Evolutionary conservation across 2,888 invertebrate species (phyloP).

Genomic region (Drosophila meridionalis): DNA sequence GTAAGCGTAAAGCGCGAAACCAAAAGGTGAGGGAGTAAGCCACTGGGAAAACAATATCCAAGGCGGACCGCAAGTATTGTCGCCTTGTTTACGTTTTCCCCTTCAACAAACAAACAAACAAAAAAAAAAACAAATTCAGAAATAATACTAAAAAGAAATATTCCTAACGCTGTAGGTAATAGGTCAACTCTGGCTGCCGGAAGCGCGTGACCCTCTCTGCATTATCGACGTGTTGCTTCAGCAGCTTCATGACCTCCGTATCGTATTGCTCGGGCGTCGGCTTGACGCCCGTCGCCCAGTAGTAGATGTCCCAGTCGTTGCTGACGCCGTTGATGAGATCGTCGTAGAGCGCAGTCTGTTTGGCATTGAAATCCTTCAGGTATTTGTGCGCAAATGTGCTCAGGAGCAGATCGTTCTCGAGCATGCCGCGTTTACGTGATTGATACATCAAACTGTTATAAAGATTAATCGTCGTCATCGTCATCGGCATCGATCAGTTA

Average conservation of each 20-base stretch:
- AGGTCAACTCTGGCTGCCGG: conserved; percentile 39
- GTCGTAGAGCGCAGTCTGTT: conserved; percentile 93
- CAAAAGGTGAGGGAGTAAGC: neutral
- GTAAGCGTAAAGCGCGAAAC: neutral
- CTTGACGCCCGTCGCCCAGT: conserved; percentile 95
- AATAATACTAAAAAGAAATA: too few relatives aligned
- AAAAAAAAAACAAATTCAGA: neutral
- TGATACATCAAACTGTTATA: conserved; percentile 94
- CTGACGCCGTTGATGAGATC: conserved; percentile 95
- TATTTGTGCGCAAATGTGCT: conserved; percentile 96
- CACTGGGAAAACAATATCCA: conserved; percentile 38
- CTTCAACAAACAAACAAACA: neutral
- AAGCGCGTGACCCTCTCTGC: conserved; percentile 85
- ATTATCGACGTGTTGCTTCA: conserved; percentile 94
- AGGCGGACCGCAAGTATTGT: conserved; percentile 16
- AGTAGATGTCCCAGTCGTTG: conserved; percentile 98
- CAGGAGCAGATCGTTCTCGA: conserved; percentile 96
- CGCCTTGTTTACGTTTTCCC: conserved; percentile 40
- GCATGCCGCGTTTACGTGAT: conserved; percentile 97
- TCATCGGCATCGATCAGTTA: neutral
- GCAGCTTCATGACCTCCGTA: conserved; percentile 93
- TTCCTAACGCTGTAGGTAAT: conserved; percentile 11
- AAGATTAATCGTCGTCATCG: neutral
- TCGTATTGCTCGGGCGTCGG: conserved; percentile 94
- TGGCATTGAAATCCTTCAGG: conserved; percentile 89